Evolutionary conservation across 2,113 vertebrate species (phyloP).

Genomic region (Lathamus discolor): DNA sequence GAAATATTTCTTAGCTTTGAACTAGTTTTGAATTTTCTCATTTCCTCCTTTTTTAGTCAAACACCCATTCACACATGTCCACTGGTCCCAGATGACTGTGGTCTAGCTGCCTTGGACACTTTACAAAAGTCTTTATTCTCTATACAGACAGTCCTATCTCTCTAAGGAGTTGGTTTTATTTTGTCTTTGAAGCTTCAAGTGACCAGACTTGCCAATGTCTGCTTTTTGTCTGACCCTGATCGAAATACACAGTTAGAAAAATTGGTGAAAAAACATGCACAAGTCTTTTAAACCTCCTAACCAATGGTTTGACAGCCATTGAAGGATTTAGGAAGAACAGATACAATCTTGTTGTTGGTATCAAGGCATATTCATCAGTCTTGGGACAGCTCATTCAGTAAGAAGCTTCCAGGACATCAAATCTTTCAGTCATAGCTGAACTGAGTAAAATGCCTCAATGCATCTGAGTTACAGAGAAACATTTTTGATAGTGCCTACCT

Average conservation of each 20-base stretch:
- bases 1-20: not conserved
- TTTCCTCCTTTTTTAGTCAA: constrained; percentile 1
- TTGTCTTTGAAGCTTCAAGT: not conserved
- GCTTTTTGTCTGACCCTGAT: not conserved
- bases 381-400: not conserved
- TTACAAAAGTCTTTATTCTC: not conserved
- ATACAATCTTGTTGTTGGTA: not conserved
- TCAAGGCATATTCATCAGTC: not conserved
- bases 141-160: not conserved
- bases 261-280: accelerated
- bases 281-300: not conserved
- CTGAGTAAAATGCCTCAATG: not conserved
- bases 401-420: not conserved
- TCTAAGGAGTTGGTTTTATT: not conserved
- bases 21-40: not conserved
- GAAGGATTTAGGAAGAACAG: not conserved
- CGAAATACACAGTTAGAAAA: not conserved
- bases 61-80: not conserved
- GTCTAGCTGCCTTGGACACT: not conserved
- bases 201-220: not conserved
- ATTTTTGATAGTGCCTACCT: not conserved
- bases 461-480: not conserved
- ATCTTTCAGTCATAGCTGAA: not conserved
- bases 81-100: not conserved
- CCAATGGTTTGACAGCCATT: accelerated